Base-by-base conservation (phyloP, 2,113 vertebrate species). In the Rhinolophus ferrumequinum region DNA sequence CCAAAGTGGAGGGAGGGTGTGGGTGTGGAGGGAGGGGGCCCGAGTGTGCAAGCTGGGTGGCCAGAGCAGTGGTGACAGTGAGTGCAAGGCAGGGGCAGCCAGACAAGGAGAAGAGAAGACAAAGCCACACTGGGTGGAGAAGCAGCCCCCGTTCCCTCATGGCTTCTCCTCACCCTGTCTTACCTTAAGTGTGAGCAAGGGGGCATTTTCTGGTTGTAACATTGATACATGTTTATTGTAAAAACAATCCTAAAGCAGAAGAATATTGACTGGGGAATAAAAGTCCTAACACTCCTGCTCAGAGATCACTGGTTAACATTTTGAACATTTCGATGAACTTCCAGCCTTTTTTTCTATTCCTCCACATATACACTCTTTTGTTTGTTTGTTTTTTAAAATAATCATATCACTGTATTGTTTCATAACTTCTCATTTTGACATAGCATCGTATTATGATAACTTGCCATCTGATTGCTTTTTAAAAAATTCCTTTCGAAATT, bases 271-370 rank as follows among this genome's bases (percentile, higher is more conserved):
- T 0, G n/a, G 52, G 16, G 47, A 10, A 11, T 15, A 14, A 22
- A 41, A 21, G 13, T 9, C n/a, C 69, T 38, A 1, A 28, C 47
- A 2, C 2, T 8, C 56, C 26, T 9, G 3, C n/a, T 18, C 13
- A 14, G 24, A n/a, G 35, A 18, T 3, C 1, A 16, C 1, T 3
- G 2, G 11, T 4, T 13, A 44, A 2, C 1, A 3, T 10, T 7
- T 11, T 5, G 7, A 60, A 41, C 41, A 41, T 41, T 16, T 16
- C 19, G 2, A 14, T 50, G 12, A 12, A 12, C 47, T 54, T 19
- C 21, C 19, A 3, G 44, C 70, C 14, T 33, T 41, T 41, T 41
- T 28, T 35, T 80, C 35, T 38, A 0, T 72, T 6, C 24, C 44
- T 24, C 35, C 44, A 22, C 5, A 14, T 19, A 2, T 30, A 18